Conservation (phyloP, 2,888 invertebrate genomes). For the Acanthoscelides obtectus region DNA sequence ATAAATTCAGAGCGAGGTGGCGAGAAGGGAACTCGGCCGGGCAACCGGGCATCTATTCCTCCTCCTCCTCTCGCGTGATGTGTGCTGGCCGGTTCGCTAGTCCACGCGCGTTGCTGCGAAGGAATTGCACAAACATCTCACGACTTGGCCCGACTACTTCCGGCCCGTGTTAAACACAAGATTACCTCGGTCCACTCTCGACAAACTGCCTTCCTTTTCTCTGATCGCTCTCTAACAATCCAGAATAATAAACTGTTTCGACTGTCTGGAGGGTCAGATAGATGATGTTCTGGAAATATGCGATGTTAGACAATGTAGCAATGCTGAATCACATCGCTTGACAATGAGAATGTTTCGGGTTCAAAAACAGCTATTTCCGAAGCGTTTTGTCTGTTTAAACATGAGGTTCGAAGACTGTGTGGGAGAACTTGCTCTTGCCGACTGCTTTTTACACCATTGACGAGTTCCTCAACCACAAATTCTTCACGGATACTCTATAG, state of each 20-base stretch:
- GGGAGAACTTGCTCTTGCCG: no score
- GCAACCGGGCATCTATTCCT: conserved; percentile 24
- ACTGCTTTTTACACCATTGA: no score
- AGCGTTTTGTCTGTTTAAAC: no score
- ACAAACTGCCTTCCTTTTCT: conserved; percentile 22
- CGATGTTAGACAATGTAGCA: no score
- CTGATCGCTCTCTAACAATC: conserved; percentile 21
- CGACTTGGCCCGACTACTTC: conserved; percentile 34
- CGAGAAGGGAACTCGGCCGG: no score
- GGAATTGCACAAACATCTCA: conserved; percentile 36
- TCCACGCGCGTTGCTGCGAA: conserved; percentile 36
- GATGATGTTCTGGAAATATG: conserved; percentile 19
- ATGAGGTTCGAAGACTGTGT: no score
- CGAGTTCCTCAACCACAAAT: no score
- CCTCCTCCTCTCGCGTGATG: conserved; percentile 32
- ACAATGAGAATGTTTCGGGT: no score
- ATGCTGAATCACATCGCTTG: no score
- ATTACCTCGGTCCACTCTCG: conserved; percentile 30
- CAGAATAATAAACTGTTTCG: conserved; percentile 23
- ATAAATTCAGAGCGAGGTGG: background rate
- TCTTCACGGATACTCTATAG: no score
- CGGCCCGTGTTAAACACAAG: conserved; percentile 36
- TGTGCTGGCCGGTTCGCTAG: conserved; percentile 39
- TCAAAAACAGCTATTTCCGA: no score
- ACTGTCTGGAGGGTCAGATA: conserved; percentile 7